Evolutionary conservation across 2,888 invertebrate genomes (phyloP).

Genomic region (Miltochrista miniata): DNA sequence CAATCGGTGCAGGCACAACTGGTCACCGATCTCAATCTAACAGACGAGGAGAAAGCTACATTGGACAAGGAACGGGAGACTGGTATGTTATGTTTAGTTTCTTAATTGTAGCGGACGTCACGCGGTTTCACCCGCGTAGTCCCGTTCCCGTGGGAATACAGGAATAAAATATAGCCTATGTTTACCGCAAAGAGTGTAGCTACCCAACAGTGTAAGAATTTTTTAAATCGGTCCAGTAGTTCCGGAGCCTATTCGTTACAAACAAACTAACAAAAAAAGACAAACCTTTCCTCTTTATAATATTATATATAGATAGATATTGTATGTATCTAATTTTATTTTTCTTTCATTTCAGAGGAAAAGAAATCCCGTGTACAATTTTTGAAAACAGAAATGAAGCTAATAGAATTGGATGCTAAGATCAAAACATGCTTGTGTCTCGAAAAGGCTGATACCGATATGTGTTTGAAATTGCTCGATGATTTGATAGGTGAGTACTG

Average conservation of each 20-base stretch:
- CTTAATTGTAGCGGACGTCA: no score
- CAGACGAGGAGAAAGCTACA: constrained; percentile 83
- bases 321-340: no score
- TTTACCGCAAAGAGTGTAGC: no score
- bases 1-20: constrained; percentile 83
- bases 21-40: constrained; percentile 84
- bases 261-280: no score
- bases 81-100: constrained; percentile 44
- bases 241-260: no score
- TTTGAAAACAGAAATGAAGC: constrained; percentile 85
- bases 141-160: no score
- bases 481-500: constrained; percentile 72
- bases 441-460: constrained; percentile 88
- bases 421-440: constrained; percentile 87
- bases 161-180: no score
- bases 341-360: constrained; percentile 62
- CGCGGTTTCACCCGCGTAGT: no score
- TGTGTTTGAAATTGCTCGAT: constrained; percentile 88
- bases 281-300: no score
- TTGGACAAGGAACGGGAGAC: constrained; percentile 77
- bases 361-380: constrained; percentile 84
- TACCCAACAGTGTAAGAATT: no score
- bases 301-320: no score
- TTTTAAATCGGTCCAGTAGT: no score
- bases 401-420: constrained; percentile 86